Conservation (phyloP, 2,113 vertebrate genomes). For the Ifrita kowaldi region DNA sequence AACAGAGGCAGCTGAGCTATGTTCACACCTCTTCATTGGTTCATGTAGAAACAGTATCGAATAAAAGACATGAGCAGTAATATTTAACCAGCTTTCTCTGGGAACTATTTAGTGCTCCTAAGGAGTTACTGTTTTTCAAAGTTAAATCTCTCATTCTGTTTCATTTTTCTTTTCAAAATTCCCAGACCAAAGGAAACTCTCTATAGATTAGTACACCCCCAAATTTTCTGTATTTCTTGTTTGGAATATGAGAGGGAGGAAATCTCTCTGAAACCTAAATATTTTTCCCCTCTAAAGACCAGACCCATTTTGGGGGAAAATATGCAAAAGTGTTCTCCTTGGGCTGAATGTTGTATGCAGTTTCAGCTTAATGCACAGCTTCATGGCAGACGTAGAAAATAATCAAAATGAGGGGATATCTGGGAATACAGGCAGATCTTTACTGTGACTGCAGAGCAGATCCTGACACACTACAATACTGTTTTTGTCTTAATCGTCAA, state of each 20-base stretch:
- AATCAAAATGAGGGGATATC: background rate
- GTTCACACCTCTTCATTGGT: background rate
- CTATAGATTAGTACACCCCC: slow-evolving; percentile 21
- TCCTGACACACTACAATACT: background rate
- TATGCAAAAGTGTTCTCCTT: slow-evolving; percentile 49
- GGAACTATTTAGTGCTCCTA: slow-evolving; percentile 23
- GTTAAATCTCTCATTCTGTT: slow-evolving; percentile 47
- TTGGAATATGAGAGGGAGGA: slow-evolving; percentile 25
- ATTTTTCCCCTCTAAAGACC: slow-evolving; percentile 54
- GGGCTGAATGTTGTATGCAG: slow-evolving; percentile 18
- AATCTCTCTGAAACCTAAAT: slow-evolving; percentile 38
- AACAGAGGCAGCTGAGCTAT: background rate
- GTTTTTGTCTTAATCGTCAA: slow-evolving; percentile 54
- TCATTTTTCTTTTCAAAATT: slow-evolving; percentile 45
- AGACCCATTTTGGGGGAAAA: slow-evolving; percentile 46
- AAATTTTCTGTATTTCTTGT: slow-evolving; percentile 15
- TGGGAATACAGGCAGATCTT: background rate
- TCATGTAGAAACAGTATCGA: background rate
- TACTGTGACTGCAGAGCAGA: background rate
- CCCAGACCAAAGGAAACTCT: slow-evolving; percentile 29
- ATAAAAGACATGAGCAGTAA: background rate
- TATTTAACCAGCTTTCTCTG: background rate
- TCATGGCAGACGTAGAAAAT: background rate
- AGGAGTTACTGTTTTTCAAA: slow-evolving; percentile 22
- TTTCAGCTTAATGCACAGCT: slow-evolving; percentile 17